These are phyloP conservation scores for Pterobdella sp. DNA, from an alignment of 2,888 invertebrate species.

Conservation along the genomic window DNA sequence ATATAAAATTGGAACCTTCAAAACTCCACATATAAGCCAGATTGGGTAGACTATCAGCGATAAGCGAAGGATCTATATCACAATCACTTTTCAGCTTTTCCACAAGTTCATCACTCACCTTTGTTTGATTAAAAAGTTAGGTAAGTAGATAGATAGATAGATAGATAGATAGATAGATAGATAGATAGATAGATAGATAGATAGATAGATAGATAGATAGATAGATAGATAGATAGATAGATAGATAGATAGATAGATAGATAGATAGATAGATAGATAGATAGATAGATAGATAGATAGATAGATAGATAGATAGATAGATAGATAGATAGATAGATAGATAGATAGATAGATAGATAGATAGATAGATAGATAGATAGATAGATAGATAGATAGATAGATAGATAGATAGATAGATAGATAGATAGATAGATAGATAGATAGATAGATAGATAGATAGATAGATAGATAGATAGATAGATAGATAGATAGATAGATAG, in stretches of 20 bases:
- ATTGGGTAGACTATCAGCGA: conserved; percentile 48
- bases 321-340: background rate
- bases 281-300: background rate
- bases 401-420: background rate
- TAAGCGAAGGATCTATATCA: conserved; percentile 52
- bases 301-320: background rate
- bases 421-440: background rate
- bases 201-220: background rate
- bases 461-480: background rate
- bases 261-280: background rate
- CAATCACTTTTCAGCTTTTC: conserved; percentile 41
- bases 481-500: background rate
- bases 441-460: background rate
- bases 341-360: background rate
- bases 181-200: background rate
- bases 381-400: background rate
- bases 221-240: background rate
- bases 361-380: background rate
- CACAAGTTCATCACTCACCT: conserved; percentile 39
- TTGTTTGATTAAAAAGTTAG: background rate
- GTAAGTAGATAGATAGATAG: background rate
- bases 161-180: background rate
- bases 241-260: background rate
- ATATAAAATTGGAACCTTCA: conserved; percentile 42
- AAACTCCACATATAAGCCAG: conserved; percentile 47